phyloP scores from a whole-genome alignment of 2,888 invertebrate species.

The Mythimna loreyi region DNA sequence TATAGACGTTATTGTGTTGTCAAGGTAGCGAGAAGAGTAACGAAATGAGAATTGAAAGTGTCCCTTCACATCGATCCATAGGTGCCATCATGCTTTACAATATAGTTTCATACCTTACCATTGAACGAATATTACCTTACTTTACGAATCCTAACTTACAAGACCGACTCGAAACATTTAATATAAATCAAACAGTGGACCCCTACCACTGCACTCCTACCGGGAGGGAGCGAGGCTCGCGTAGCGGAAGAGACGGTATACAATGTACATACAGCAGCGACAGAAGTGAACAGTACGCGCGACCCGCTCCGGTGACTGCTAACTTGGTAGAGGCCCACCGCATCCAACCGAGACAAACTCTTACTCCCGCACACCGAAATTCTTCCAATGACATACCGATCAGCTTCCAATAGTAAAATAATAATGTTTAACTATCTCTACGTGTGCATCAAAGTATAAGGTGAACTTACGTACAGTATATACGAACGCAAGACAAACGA shows the following conservation, averaged over 20 bases:
- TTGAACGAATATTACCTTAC: conserved; percentile 85
- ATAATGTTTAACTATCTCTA: conserved; percentile 85
- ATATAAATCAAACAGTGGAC: conserved; percentile 68
- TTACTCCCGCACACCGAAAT: conserved; percentile 83
- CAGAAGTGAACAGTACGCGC: conserved; percentile 68
- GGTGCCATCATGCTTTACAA: conserved; percentile 82
- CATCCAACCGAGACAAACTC: conserved; percentile 75
- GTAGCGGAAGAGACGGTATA: conserved; percentile 69
- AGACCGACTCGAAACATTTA: conserved; percentile 81
- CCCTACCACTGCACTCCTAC: conserved; percentile 66
- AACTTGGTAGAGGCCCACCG: conserved; percentile 73
- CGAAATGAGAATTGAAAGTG: conserved; percentile 81
- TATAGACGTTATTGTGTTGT: conserved; percentile 82
- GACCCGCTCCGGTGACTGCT: conserved; percentile 65
- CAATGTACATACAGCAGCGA: conserved; percentile 67
- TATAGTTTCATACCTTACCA: conserved; percentile 84
- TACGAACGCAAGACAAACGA: conserved; percentile 85
- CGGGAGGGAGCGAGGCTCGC: conserved; percentile 68
- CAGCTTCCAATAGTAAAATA: conserved; percentile 86
- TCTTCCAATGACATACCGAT: conserved; percentile 85
- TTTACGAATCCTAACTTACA: conserved; percentile 85
- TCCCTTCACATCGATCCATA: conserved; percentile 87
- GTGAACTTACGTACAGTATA: conserved; percentile 87
- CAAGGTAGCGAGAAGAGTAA: conserved; percentile 80
- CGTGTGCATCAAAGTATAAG: conserved; percentile 88